These are phyloP conservation scores for Gopherus flavomarginatus DNA, from an alignment of 2,113 vertebrate species.

Conservation along the genomic window DNA sequence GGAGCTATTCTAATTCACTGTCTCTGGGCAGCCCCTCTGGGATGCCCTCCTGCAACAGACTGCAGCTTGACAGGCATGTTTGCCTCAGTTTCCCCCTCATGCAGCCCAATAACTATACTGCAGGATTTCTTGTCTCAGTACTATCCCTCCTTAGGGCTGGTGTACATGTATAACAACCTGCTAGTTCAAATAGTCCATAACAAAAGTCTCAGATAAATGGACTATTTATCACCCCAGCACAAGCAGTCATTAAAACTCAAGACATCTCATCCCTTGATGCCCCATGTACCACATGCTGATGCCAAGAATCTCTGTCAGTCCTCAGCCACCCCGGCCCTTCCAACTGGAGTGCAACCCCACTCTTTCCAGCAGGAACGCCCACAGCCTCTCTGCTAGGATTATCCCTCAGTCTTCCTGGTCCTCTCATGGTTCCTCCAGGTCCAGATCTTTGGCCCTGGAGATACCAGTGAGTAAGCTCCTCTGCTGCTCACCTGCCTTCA, in stretches of 20 bases:
- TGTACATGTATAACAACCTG: neutral
- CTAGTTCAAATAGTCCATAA: neutral
- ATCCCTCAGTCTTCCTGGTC: neutral
- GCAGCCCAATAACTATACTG: neutral
- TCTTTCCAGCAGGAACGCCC: neutral
- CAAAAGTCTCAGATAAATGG: neutral
- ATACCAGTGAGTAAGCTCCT: neutral
- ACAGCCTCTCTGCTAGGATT: neutral
- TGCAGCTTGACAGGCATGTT: neutral
- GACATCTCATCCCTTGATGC: neutral
- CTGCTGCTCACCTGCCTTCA: neutral
- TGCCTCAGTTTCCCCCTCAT: neutral
- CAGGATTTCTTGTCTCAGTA: neutral
- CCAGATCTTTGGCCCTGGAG: neutral
- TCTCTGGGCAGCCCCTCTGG: neutral
- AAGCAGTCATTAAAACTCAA: neutral
- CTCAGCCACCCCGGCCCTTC: neutral
- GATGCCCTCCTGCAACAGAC: neutral
- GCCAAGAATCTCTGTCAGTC: neutral
- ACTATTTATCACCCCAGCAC: neutral
- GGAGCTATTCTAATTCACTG: neutral
- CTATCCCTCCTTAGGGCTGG: neutral
- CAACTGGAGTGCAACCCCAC: neutral
- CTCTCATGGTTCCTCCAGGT: neutral
- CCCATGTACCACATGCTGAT: neutral